Conservation (phyloP, 2,113 vertebrate genomes). For the Sinocyclocheilus anshuiensis region DNA sequence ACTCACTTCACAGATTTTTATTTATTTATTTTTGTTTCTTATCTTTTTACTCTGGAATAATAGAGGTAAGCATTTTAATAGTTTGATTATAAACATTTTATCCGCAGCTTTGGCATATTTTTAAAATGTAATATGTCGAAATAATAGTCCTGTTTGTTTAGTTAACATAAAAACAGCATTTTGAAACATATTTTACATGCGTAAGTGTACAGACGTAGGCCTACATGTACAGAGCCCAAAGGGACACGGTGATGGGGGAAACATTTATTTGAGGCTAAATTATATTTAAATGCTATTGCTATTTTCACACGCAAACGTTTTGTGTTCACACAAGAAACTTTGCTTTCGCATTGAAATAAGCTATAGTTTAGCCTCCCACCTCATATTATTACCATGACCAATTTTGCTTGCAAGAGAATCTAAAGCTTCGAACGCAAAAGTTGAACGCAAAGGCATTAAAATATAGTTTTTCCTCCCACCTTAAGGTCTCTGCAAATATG, state of each 20-base stretch:
- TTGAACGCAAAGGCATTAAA: too few species aligned
- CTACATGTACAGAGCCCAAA: not conserved
- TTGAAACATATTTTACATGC: not conserved
- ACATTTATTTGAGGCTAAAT: not conserved
- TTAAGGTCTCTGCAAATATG: too few species aligned
- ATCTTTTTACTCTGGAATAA: too few species aligned
- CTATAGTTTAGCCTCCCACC: not conserved
- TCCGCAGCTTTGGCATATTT: too few species aligned
- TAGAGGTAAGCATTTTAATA: too few species aligned
- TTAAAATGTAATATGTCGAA: not conserved
- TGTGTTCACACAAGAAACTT: not conserved
- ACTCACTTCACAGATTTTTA: not conserved
- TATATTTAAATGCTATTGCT: not conserved
- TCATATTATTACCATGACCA: too few species aligned
- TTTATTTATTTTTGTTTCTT: too few species aligned
- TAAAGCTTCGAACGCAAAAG: too few species aligned
- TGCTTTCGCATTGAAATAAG: not conserved
- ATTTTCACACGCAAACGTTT: not conserved
- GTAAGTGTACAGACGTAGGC: too few species aligned
- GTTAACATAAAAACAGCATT: not conserved
- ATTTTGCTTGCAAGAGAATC: too few species aligned
- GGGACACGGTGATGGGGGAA: not conserved
- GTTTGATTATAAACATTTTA: too few species aligned
- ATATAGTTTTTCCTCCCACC: not conserved
- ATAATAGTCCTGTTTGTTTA: not conserved